These are phyloP conservation scores for Apamea epomidion DNA, from an alignment of 2,888 invertebrate species.

Conservation along the genomic window DNA sequence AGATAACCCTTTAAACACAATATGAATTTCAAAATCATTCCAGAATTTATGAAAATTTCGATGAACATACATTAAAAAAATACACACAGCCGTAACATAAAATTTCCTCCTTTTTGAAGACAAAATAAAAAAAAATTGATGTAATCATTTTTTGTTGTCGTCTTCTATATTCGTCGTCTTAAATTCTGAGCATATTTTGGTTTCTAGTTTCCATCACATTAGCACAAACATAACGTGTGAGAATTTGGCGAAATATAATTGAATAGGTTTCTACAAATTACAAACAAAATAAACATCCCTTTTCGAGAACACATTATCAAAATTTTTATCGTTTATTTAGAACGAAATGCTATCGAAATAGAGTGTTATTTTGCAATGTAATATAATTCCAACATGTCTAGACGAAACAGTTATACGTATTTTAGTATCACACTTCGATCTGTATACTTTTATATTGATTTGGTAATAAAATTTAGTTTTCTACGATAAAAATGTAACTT, in stretches of 20 bases:
- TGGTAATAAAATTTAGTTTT: slow-evolving; percentile 27
- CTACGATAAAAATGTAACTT: not conserved
- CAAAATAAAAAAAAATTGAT: not conserved
- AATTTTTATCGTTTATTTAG: slow-evolving; percentile 25
- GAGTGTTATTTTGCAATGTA: slow-evolving; percentile 45
- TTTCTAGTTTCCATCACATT: not conserved
- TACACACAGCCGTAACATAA: not conserved
- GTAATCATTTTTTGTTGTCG: not conserved
- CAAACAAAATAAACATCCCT: not conserved
- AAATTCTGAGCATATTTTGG: not conserved
- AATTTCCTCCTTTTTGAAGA: not conserved
- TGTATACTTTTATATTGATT: slow-evolving; percentile 36
- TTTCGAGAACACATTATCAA: slow-evolving; percentile 3
- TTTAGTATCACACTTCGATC: slow-evolving; percentile 58
- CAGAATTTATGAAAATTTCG: too few relatives aligned
- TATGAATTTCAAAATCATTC: too few relatives aligned
- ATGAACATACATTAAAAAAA: not conserved
- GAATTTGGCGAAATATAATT: slow-evolving; percentile 1
- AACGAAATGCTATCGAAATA: slow-evolving; percentile 18
- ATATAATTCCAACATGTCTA: slow-evolving; percentile 52
- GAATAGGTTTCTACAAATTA: slow-evolving; percentile 9
- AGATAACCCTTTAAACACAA: too few relatives aligned
- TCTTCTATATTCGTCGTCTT: not conserved
- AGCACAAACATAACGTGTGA: not conserved
- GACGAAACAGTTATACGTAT: slow-evolving; percentile 44